Base-by-base conservation (phyloP, 2,888 invertebrate species). In the Agrotis puta region DNA sequence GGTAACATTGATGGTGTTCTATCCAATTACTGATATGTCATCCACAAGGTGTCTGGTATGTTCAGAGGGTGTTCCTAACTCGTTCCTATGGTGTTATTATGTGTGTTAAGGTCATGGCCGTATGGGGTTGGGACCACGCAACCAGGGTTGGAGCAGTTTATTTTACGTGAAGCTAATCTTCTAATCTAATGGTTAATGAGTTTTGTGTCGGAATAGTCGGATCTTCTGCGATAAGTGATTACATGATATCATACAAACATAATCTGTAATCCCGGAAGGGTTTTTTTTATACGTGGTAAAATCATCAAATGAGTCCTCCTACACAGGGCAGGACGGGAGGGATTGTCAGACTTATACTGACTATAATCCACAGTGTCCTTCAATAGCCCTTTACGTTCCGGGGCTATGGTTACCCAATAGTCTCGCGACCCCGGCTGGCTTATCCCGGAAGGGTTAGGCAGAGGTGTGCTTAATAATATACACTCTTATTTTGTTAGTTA, bases 71-170 rank as follows among this genome's bases (percentile, higher is more conserved):
- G 51, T 16, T 16, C n/a, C n/a, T n/a, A n/a, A n/a, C n/a, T n/a
- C n/a, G n/a, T n/a, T n/a, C 53, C 24, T 27, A 69, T 62, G 16
- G 47, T 48, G 68, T 64, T 62, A 66, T 63, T 69, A 70, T 64
- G 70, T 85, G 73, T 77, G 64, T 50, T 39, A 39, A 74, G 84
- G 84, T 82, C 84, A 84, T n/a, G 86, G 83, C 69, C 68, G 51
- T 62, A 64, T 67, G 74, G 74, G 59, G 56, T 50, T 64, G 69
- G 82, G 70, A 58, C 74, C 59, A 77, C 59, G 70, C 76, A 82
- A 84, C 84, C 76, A 66, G 18, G 62, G 39, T 59, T 82, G 65
- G 61, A 76, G 69, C 80, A 75, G 76, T 79, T 80, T 64, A 63
- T 73, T 82, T 74, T 76, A 77, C 73, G 70, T 79, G 62, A 77